Base-by-base conservation (phyloP, 1,140 invertebrate species). In the Megalopta genalis region DNA sequence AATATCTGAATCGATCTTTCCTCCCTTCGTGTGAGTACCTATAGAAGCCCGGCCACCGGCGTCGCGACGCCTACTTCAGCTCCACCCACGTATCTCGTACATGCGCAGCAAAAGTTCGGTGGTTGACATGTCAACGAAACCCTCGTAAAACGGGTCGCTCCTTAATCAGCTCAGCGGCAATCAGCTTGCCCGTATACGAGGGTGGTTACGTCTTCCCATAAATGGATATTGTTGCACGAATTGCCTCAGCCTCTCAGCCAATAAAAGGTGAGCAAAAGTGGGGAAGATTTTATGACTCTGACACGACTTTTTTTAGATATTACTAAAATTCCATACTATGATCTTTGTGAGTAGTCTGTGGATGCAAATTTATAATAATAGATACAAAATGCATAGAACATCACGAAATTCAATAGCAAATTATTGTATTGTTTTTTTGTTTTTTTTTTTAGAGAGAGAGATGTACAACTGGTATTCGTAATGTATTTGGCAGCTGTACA, bases 91-190 rank as follows among this genome's bases (percentile, higher is more conserved):
- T 49, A 37, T 37, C 73, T 70, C 66, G 81, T 86, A 83, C 84
- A 86, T 86, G 85, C 84, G 85, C 84, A 83, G 64, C 74, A 65
- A 82, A 73, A 78, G 72, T 72, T 68, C 54, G 63, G 52, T 54
- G 83, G 64, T 82, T 69, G 84, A 87, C 88, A 89, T 89, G 89
- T 90, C 86, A 88, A 67, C 87, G 82, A 90, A 89, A 89, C 88
- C 49, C 88, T 87, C 85, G 79, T 90, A 90, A 90, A 90, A 86
- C 75, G 84, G 59, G 60, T 60, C 83, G 87, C 80, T 88, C 85
- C 88, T 88, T 88, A 89, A 90, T 90, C 88, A 52, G 49, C 49
- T 21, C 49, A 21, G 49, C 16, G 49, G 49, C 49, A 52, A 52
- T 52, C 49, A 89, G 86, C 80, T 63, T 59, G 27, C 72, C 68